These are phyloP conservation scores for Apodemus agrarius DNA, from an alignment of 2,797 vertebrate genomes.

Conservation along the genomic window DNA sequence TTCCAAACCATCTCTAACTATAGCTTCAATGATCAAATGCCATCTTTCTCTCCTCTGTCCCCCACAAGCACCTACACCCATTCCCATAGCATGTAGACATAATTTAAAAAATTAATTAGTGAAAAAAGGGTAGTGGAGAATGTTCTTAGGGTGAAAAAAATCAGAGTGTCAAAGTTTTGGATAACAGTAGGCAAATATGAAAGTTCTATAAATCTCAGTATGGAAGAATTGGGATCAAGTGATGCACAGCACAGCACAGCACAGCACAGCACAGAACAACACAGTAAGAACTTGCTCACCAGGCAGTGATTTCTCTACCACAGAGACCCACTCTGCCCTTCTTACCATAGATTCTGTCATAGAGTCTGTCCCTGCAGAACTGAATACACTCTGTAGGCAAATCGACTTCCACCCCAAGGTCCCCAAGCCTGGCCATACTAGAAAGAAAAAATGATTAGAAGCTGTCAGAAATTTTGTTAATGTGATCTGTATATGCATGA, in stretches of 20 bases:
- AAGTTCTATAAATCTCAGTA: neutral
- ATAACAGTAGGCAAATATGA: neutral
- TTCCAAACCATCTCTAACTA: too few species aligned
- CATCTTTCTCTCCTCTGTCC: neutral
- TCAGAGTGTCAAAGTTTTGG: neutral
- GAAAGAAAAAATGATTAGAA: neutral
- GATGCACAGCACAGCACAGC: neutral
- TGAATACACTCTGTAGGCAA: neutral
- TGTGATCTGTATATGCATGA: neutral
- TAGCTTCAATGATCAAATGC: neutral
- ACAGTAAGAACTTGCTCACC: neutral
- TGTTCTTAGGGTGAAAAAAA: neutral
- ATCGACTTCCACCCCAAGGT: neutral
- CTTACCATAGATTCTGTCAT: neutral
- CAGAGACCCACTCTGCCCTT: neutral
- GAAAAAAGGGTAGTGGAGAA: neutral
- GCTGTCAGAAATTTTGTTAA: neutral
- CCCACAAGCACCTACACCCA: too few species aligned
- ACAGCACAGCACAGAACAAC: neutral
- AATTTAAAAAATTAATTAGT: neutral
- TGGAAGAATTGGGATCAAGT: neutral
- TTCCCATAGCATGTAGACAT: neutral
- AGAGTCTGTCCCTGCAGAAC: neutral
- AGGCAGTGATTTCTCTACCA: neutral
- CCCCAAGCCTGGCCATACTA: neutral